Conservation (phyloP, 2,113 vertebrate genomes). For the Paramisgurnus dabryanus region DNA sequence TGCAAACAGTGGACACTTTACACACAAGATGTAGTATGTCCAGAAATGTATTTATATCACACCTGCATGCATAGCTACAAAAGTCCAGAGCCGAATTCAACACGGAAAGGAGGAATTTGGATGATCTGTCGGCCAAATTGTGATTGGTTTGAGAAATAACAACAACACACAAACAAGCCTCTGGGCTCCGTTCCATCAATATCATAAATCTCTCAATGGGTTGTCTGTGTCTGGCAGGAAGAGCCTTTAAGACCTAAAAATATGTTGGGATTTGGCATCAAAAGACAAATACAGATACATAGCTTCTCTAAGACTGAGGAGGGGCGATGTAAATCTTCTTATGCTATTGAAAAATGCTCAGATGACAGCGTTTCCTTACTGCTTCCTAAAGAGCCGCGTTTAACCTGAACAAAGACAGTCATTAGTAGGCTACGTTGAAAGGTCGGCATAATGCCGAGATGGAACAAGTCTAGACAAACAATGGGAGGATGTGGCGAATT, state of each 20-base stretch:
- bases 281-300: conserved; percentile 26
- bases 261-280: conserved; percentile 38
- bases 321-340: conserved; percentile 50
- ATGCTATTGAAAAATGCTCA: conserved; percentile 53
- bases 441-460: conserved; percentile 52
- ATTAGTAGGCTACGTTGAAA: conserved; percentile 61
- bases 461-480: conserved; percentile 36
- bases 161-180: conserved; percentile 26
- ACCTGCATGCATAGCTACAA: neutral
- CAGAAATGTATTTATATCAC: too few species aligned
- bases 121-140: neutral
- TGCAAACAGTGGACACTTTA: too few species aligned
- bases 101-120: too few species aligned
- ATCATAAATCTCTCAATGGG: conserved; percentile 33
- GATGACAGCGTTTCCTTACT: conserved; percentile 55
- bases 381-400: conserved; percentile 68
- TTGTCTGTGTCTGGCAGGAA: conserved; percentile 27
- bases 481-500: conserved; percentile 34
- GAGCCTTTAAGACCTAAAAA: conserved; percentile 17
- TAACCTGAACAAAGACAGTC: conserved; percentile 69
- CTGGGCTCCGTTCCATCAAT: conserved; percentile 24
- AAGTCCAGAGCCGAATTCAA: too few species aligned
- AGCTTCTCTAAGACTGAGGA: conserved; percentile 27
- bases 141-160: neutral
- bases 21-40: too few species aligned